Percentiles rank a stretch among this genome's conserved stretches.
Evolutionary conservation across 2,888 invertebrate species (phyloP).

Genomic region (Phaonia tiefii): DNA sequence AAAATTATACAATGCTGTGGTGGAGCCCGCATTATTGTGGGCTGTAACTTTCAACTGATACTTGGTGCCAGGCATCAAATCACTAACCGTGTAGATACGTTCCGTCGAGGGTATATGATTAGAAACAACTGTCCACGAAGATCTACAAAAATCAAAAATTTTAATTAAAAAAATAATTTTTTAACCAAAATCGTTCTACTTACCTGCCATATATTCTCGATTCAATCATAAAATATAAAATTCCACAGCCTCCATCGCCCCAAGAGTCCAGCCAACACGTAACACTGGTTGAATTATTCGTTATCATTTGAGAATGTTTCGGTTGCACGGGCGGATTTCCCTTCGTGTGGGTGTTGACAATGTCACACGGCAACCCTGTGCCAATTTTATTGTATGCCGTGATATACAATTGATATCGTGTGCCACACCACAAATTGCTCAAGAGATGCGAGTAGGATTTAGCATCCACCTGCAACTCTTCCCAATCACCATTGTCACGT

Average conservation of each 20-base stretch:
- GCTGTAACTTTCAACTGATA: constrained; percentile 88
- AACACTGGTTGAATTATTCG: constrained; percentile 92
- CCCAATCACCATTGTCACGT: constrained; percentile 94
- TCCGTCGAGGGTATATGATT: constrained; percentile 91
- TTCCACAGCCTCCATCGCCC: constrained; percentile 94
- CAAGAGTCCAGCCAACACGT: constrained; percentile 93
- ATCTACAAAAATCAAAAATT: constrained; percentile 68
- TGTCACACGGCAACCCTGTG: constrained; percentile 93
- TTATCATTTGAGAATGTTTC: constrained; percentile 90
- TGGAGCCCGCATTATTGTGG: constrained; percentile 93
- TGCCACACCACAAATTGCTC: constrained; percentile 93
- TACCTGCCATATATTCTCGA: constrained; percentile 83
- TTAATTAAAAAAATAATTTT: background rate
- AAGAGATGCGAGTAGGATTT: constrained; percentile 90
- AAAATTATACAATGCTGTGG: constrained; percentile 91
- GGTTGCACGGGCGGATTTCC: constrained; percentile 90
- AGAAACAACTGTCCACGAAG: constrained; percentile 89
- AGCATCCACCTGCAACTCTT: constrained; percentile 92
- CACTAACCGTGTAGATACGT: constrained; percentile 89
- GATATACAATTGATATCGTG: constrained; percentile 92
- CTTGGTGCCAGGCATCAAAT: constrained; percentile 88
- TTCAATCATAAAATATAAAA: constrained; percentile 91
- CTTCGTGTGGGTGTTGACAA: constrained; percentile 91
- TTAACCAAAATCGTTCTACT: constrained; percentile 24
- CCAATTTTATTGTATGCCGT: constrained; percentile 95